Conservation (phyloP, 2,888 invertebrate genomes). For the Synergus japonicus region DNA sequence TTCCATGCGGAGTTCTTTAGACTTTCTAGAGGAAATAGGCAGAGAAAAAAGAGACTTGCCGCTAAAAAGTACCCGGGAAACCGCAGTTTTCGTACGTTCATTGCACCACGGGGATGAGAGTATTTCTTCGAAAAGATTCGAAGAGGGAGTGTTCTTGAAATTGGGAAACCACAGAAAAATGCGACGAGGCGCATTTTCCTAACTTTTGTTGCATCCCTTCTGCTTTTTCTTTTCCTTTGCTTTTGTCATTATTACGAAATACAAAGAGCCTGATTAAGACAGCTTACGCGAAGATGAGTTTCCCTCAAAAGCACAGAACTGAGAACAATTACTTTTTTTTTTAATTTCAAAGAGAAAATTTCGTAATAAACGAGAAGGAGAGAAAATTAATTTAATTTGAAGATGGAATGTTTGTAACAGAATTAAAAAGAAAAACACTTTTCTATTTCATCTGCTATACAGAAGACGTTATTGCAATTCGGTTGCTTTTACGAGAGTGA, state of each 20-base stretch:
- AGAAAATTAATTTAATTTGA: not conserved
- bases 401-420: not conserved
- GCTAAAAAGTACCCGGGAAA: slow-evolving; percentile 35
- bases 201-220: slow-evolving; percentile 16
- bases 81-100: slow-evolving; percentile 41
- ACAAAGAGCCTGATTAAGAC: slow-evolving; percentile 40
- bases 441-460: not conserved
- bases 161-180: slow-evolving; percentile 27
- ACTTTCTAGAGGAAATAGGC: slow-evolving; percentile 10
- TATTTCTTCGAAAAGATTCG: slow-evolving; percentile 40
- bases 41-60: slow-evolving; percentile 3
- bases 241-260: slow-evolving; percentile 39
- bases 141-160: slow-evolving; percentile 18
- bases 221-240: slow-evolving; percentile 13
- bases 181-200: slow-evolving; percentile 26
- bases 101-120: slow-evolving; percentile 32
- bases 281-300: slow-evolving; percentile 30
- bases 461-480: slow-evolving; percentile 2
- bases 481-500: not conserved
- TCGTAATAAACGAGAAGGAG: not conserved
- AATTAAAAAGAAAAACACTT: not conserved
- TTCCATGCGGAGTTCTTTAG: slow-evolving; percentile 17
- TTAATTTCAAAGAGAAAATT: not conserved
- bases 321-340: slow-evolving; percentile 5
- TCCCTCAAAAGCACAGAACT: slow-evolving; percentile 3